Evolutionary conservation across 2,797 vertebrate species (phyloP).

Genomic region (Spheniscus humboldti): DNA sequence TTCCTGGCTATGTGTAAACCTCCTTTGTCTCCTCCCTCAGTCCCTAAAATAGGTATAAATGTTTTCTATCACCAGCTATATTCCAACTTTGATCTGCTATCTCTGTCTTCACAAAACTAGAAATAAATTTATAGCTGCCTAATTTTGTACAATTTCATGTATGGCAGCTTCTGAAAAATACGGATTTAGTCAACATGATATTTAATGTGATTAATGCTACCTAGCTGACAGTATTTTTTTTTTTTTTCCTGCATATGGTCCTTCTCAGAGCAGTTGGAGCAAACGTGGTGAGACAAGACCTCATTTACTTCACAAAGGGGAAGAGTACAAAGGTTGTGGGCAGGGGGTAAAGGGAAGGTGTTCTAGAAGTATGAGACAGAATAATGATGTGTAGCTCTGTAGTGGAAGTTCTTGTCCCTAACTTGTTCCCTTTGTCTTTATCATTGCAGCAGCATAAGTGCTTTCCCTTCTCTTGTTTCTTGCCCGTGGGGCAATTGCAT

Average conservation of each 20-base stretch:
- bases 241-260: accelerated
- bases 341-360: neutral
- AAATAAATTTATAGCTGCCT: neutral
- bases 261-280: neutral
- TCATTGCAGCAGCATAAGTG: neutral
- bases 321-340: neutral
- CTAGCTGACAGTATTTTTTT: neutral
- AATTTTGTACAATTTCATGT: neutral
- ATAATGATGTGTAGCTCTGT: neutral
- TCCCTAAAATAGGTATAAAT: neutral
- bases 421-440: neutral
- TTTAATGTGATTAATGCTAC: neutral
- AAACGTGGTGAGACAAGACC: neutral
- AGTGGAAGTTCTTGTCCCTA: neutral
- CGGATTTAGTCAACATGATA: accelerated
- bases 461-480: constrained; percentile 18
- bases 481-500: neutral
- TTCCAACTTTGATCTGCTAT: neutral
- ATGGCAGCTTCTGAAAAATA: neutral
- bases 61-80: neutral
- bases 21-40: neutral
- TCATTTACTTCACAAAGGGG: neutral
- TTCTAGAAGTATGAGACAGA: neutral
- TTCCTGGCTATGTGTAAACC: neutral
- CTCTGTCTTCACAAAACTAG: neutral